Base-by-base conservation (phyloP, 2,797 vertebrate genomes). In the Choloepus didactylus region DNA sequence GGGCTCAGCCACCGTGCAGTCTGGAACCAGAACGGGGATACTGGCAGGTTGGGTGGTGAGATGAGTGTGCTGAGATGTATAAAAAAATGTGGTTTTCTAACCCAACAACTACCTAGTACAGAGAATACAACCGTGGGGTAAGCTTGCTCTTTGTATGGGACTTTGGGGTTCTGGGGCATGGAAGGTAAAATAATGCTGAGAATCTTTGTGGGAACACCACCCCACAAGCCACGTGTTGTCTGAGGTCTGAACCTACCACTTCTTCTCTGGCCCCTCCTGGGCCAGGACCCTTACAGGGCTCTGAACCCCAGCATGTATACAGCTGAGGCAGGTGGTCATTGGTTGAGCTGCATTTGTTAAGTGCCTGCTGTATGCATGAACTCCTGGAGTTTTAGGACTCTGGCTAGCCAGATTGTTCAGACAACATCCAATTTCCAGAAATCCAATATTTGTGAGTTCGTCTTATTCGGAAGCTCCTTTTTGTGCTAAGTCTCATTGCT, bases 71-170 rank as follows among this genome's bases (percentile, higher is more conserved):
- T 6, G 9, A 31, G 15, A 11, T 9, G 10, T 11, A 46, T 21
- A 2, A 9, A 8, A 25, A 27, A 16, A 31, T 3, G 51, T 18
- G 8, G 3, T 7, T 87, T 38, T 31, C 38, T 67, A 5, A 21
- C 56, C 25, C 60, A n/a, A 0, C 19, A 12, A 2, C 5, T 9
- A 59, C 51, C 60, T 62, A 8, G 81, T 49, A 12, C 1, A 14
- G 18, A 35, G 60, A 62, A 46, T 8, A 0, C 59, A 7, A 1
- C 29, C 8, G 44, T 0, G 5, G 14, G 7, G 2, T 1, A 9
- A 12, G 2, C 35, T 4, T 9, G 44, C 29, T 6, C 23, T 67
- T 46, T 1, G 15, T 29, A 41, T 15, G 12, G 25, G 49, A 4
- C 31, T 73, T 6, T 46, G 1, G 76, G 21, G 59, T 64, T 25